Percentiles rank a stretch among this genome's conserved stretches.
phyloP scores from a whole-genome alignment of 2,888 invertebrate genomes.

The Parascotia fuliginaria region DNA sequence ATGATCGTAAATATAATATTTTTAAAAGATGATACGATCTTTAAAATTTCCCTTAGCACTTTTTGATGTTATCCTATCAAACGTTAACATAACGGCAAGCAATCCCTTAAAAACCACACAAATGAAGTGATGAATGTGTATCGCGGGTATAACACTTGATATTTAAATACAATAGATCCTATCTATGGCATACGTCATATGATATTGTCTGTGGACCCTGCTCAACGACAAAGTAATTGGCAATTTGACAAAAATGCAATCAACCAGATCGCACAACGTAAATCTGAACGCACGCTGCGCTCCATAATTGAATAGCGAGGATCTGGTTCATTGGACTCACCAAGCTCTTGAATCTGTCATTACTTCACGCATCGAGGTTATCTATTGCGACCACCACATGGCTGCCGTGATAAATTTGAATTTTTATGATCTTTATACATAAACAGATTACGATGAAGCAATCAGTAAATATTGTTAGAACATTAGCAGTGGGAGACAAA shows the following conservation, averaged over 20 bases:
- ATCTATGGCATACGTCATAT: constrained; percentile 16
- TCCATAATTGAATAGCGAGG: constrained; percentile 56
- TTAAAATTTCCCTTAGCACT: no score
- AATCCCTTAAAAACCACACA: no score
- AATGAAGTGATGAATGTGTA: neutral
- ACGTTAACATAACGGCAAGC: no score
- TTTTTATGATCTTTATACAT: constrained; percentile 14
- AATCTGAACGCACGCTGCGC: constrained; percentile 39
- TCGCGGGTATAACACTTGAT: neutral
- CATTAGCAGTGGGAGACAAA: constrained; percentile 25
- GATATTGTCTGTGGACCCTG: constrained; percentile 28
- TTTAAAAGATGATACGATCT: no score
- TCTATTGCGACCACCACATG: constrained; percentile 14
- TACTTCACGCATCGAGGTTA: constrained; percentile 18
- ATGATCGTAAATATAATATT: no score
- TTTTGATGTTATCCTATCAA: no score
- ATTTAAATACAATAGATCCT: constrained; percentile 8
- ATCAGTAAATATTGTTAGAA: constrained; percentile 21
- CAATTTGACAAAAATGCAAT: constrained; percentile 77
- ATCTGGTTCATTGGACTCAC: constrained; percentile 65
- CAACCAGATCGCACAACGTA: constrained; percentile 41
- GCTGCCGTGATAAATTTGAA: constrained; percentile 5
- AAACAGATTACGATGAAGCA: constrained; percentile 14
- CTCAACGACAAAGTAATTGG: constrained; percentile 67
- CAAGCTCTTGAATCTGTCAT: constrained; percentile 30